Conservation (phyloP, 1,140 invertebrate species). For the Aporrectodea caliginosa region DNA sequence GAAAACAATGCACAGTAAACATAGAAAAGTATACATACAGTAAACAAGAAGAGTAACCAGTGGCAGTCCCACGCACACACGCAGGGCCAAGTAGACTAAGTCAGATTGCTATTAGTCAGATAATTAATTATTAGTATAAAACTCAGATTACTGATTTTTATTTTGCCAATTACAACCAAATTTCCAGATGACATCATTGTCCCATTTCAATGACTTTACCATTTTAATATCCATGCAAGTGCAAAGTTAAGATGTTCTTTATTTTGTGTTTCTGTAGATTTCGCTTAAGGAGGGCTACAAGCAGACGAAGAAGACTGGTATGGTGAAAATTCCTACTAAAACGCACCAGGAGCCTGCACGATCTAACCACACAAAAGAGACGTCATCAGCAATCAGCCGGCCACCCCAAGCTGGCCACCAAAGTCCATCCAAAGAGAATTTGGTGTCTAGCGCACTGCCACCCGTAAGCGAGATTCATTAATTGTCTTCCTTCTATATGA, state of each 20-base stretch:
- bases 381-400: too few species aligned
- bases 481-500: too few species aligned
- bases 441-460: too few species aligned
- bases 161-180: neutral
- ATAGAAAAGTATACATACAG: neutral
- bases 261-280: neutral
- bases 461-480: too few species aligned
- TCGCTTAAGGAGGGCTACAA: conserved; percentile 14
- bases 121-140: neutral
- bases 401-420: too few species aligned
- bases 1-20: neutral
- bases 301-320: conserved; percentile 8
- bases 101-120: neutral
- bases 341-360: conserved; percentile 1
- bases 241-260: neutral
- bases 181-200: neutral
- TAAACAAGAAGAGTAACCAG: neutral
- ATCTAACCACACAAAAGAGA: too few species aligned
- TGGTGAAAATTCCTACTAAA: neutral
- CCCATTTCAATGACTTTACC: neutral
- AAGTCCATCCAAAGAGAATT: too few species aligned
- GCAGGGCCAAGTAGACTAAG: neutral
- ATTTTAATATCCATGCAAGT: neutral
- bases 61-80: neutral
- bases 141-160: neutral